phyloP scores from a whole-genome alignment of 2,888 invertebrate species.

The Drosophila silvestris region DNA sequence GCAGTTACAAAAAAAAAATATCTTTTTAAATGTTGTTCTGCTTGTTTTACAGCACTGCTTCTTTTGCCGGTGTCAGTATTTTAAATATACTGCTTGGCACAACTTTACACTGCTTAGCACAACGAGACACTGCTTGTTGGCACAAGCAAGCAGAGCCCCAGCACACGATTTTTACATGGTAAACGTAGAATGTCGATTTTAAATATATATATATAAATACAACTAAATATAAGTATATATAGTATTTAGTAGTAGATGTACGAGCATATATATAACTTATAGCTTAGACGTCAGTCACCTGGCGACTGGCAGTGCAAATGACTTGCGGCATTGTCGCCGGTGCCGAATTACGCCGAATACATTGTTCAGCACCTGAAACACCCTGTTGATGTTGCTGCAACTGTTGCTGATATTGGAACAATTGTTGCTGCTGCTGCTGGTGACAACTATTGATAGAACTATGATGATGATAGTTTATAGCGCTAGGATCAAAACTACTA shows the following conservation, averaged over 20 bases:
- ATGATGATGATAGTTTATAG: constrained; percentile 65
- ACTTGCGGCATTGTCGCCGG: constrained; percentile 67
- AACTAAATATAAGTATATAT: constrained; percentile 26
- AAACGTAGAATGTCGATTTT: constrained; percentile 48
- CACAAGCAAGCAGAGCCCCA: constrained; percentile 32
- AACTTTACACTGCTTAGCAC: constrained; percentile 25
- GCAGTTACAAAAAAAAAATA: background rate
- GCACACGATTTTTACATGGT: constrained; percentile 58
- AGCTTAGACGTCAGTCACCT: constrained; percentile 85
- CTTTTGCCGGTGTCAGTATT: constrained; percentile 8
- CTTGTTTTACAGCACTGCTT: constrained; percentile 12
- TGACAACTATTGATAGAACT: constrained; percentile 71
- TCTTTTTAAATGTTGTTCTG: background rate
- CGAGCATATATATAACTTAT: constrained; percentile 57
- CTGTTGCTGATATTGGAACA: constrained; percentile 31
- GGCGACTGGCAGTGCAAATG: constrained; percentile 83
- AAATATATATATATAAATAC: constrained; percentile 14
- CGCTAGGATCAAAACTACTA: constrained; percentile 72
- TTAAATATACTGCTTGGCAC: constrained; percentile 34
- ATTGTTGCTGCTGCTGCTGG: constrained; percentile 40
- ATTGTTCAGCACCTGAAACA: constrained; percentile 35
- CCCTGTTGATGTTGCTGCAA: constrained; percentile 42
- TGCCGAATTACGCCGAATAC: constrained; percentile 71
- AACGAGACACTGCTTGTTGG: constrained; percentile 27
- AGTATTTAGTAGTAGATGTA: constrained; percentile 19